phyloP scores from a whole-genome alignment of 2,113 vertebrate genomes.

The Galbula dea region DNA sequence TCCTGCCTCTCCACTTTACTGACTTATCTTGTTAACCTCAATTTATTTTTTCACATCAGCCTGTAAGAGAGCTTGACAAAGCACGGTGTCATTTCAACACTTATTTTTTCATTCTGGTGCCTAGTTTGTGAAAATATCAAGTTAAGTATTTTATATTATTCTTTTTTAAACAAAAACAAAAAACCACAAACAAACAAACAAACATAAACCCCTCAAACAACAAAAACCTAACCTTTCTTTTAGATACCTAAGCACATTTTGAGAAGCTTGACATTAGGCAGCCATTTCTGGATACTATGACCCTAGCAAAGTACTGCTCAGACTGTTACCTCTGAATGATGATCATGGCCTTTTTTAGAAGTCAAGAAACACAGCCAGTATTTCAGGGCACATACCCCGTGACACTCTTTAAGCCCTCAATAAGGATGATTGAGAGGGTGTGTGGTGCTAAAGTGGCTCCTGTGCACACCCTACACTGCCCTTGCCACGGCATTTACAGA shows the following conservation, averaged over 20 bases:
- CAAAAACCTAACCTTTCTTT: too few relatives aligned
- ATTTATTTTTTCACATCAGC: conserved; percentile 42
- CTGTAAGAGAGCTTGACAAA: background rate
- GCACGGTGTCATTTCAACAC: background rate
- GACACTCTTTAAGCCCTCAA: background rate
- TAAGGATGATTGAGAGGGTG: background rate
- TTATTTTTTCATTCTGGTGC: conserved; percentile 8
- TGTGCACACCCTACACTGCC: background rate
- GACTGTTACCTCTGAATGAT: background rate
- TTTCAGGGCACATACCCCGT: background rate
- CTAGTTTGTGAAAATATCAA: background rate
- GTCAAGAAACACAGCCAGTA: background rate
- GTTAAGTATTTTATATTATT: background rate
- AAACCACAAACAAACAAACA: too few relatives aligned
- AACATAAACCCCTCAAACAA: too few relatives aligned
- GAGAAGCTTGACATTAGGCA: background rate
- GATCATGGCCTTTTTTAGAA: background rate
- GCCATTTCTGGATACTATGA: background rate
- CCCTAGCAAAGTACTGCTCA: background rate
- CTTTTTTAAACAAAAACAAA: background rate
- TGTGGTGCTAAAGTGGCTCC: background rate
- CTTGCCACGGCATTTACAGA: background rate
- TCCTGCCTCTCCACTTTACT: background rate
- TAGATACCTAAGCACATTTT: background rate
- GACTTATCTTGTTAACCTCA: conserved; percentile 38